Conservation (phyloP, 2,888 invertebrate species). For the Diploptera punctata region DNA sequence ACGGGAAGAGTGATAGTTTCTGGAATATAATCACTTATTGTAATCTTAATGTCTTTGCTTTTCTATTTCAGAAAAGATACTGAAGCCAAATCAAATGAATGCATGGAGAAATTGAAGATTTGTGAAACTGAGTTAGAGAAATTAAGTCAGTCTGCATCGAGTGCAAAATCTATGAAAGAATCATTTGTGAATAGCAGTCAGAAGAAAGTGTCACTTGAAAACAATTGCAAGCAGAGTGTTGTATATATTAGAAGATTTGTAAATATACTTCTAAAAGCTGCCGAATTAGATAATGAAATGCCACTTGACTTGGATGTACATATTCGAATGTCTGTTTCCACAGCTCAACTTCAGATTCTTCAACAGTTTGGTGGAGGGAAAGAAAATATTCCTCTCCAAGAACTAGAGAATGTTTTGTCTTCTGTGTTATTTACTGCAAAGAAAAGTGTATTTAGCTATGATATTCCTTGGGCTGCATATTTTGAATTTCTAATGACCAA, state of each 20-base stretch:
- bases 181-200: too few species aligned
- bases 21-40: too few species aligned
- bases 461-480: neutral
- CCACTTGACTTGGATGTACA: neutral
- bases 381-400: neutral
- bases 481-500: too few species aligned
- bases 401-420: conserved; percentile 19
- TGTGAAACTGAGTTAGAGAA: too few species aligned
- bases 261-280: conserved; percentile 15
- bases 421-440: neutral
- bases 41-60: too few species aligned
- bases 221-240: neutral
- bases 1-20: too few species aligned
- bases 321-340: neutral
- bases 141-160: too few species aligned
- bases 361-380: conserved; percentile 17
- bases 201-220: too few species aligned
- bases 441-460: neutral
- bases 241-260: conserved; percentile 25
- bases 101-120: too few species aligned
- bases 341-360: neutral
- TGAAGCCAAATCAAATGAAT: too few species aligned
- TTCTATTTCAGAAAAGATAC: too few species aligned
- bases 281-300: conserved; percentile 5
- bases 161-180: too few species aligned